Base-by-base conservation (phyloP, 2,888 invertebrate genomes). In the Smittia sp. region DNA sequence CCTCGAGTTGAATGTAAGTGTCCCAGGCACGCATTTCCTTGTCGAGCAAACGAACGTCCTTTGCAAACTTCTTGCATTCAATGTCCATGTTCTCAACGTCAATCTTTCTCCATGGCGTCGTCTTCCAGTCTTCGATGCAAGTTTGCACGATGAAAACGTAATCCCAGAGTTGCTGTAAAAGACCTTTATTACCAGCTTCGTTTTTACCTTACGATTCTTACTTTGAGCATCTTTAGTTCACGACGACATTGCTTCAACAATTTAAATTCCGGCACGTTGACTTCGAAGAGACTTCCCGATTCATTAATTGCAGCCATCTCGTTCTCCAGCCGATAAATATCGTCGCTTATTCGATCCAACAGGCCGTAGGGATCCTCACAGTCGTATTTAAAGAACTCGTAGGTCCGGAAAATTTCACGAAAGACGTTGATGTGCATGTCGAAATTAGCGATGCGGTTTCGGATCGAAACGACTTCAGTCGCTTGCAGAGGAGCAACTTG, bases 41-140 rank as follows among this genome's bases (percentile, higher is more conserved):
- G 80, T 98, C 97, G 78, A 98, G 81, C 72, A 92, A 86, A 79
- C 94, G 86, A 74, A 95, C 92, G 81, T 96, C 95, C 83, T 98
- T 97, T 1, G 96, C 94, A 82, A 98, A 98, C 80, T 96, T 95
- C 81, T 98, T 98, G 82, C 97, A 97, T 82, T 98, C 97, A 77
- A 97, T 94, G 79, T 98, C 98, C 96, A 98, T 97, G 79, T 96
- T 96, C 83, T 98, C 98, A 52, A 97, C 96, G 79, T 98, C 96
- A 75, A 98, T 96, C 81, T 96, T 94, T 74, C 94, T 87, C 98
- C 98, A 98, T 0, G 94, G 94, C 0, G 97, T 97, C 0, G 93
- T 95, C 82, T 97, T 97, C 98, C 98, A 98, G 80, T 96, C 95
- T 78, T 95, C 93, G 75, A 98, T 94, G 79, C 93, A 92, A 1